These are phyloP conservation scores for Nyctibius bracteatus DNA, from an alignment of 2,113 vertebrate species.

Conservation along the genomic window DNA sequence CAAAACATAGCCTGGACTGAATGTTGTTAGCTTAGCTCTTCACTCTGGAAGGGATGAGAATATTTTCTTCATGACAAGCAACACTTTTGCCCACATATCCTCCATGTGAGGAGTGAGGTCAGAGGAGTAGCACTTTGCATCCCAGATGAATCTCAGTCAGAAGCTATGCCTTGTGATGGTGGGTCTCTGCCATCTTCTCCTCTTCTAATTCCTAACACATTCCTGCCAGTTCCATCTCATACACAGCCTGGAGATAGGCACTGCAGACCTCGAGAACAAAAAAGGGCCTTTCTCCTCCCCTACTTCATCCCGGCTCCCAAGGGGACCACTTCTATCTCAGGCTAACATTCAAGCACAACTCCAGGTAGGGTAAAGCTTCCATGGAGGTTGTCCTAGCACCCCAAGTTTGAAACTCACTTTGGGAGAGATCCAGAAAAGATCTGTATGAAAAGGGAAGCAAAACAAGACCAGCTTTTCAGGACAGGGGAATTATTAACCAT, in stretches of 20 bases:
- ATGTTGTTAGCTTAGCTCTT: neutral
- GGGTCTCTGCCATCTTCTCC: neutral
- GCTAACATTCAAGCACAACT: neutral
- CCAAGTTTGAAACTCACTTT: neutral
- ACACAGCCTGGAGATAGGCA: neutral
- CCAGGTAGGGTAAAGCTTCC: neutral
- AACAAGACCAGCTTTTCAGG: neutral
- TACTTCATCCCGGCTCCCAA: neutral
- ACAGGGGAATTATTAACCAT: neutral
- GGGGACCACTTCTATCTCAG: neutral
- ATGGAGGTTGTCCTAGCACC: neutral
- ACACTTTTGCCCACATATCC: neutral
- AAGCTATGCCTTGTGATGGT: neutral
- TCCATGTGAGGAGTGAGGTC: neutral
- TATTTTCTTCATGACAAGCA: neutral
- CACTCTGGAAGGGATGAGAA: neutral
- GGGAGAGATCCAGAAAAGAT: neutral
- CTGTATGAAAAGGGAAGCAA: neutral
- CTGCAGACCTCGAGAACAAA: neutral
- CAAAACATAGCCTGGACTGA: fast-evolving
- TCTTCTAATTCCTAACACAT: neutral
- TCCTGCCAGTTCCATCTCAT: neutral
- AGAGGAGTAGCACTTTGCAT: neutral
- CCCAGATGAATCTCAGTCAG: neutral
- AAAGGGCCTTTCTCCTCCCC: neutral